A percentile compares a stretch with the other conserved stretches of the same genome.
Evolutionary conservation across 2,888 invertebrate genomes (phyloP).

Genomic region (Temnothorax rugatulus): DNA sequence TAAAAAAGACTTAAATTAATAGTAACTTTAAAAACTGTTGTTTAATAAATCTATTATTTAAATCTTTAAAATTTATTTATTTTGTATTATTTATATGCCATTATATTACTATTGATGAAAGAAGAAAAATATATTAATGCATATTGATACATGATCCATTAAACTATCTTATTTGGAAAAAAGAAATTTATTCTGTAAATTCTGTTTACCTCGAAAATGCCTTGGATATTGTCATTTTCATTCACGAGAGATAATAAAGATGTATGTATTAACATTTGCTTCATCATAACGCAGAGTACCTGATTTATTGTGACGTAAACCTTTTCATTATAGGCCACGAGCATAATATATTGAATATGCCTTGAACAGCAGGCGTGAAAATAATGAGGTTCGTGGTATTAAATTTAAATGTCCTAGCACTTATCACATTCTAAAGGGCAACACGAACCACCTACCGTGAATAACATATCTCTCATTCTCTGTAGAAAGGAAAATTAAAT

Average conservation of each 20-base stretch:
- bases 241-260: background rate
- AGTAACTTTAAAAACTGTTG: background rate
- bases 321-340: slow-evolving; percentile 19
- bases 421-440: slow-evolving; percentile 26
- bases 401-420: slow-evolving; percentile 43
- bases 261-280: slow-evolving; percentile 35
- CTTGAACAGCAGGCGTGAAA: slow-evolving; percentile 50
- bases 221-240: background rate
- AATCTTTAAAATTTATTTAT: background rate
- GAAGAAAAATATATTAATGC: background rate
- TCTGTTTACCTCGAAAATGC: background rate
- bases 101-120: background rate
- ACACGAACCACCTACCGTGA: slow-evolving; percentile 27
- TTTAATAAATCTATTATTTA: background rate
- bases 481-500: slow-evolving; percentile 21
- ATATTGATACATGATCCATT: background rate
- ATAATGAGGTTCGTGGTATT: slow-evolving; percentile 53
- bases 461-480: slow-evolving; percentile 8
- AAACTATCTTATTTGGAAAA: background rate
- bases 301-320: slow-evolving; percentile 32
- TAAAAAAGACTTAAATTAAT: background rate
- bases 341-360: slow-evolving; percentile 32
- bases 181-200: background rate
- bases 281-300: background rate
- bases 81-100: background rate